These are phyloP conservation scores for Psilopsiagon aymara DNA, from an alignment of 2,113 vertebrate genomes.

Conservation along the genomic window DNA sequence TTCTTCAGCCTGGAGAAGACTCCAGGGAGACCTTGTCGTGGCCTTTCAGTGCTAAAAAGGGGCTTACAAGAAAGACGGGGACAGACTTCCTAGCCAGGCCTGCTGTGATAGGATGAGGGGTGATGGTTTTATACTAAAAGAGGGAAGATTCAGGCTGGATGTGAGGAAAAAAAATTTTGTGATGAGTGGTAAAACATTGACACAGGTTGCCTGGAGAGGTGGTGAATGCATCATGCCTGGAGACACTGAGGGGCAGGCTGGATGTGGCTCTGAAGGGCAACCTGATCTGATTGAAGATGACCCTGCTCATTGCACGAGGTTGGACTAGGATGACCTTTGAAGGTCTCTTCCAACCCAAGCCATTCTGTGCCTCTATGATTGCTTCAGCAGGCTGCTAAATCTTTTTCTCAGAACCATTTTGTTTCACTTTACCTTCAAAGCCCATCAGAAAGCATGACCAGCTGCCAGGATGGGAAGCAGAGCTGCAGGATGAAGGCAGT, in stretches of 20 bases:
- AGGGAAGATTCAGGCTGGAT: neutral
- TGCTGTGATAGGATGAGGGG: neutral
- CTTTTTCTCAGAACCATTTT: neutral
- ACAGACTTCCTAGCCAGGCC: neutral
- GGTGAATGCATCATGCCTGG: neutral
- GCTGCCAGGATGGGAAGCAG: neutral
- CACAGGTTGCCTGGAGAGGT: neutral
- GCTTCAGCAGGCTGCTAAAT: neutral
- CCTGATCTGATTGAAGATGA: neutral
- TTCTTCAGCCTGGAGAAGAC: neutral
- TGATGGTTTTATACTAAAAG: neutral
- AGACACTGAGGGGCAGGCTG: neutral
- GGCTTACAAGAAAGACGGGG: neutral
- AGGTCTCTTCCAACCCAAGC: neutral
- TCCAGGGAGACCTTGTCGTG: neutral
- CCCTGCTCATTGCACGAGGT: neutral
- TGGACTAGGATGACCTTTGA: neutral
- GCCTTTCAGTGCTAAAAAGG: neutral
- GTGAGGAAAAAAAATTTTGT: neutral
- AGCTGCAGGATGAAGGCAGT: neutral
- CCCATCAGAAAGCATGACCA: rapidly evolving
- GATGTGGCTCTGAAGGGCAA: neutral
- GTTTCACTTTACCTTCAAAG: neutral
- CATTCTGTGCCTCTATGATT: neutral
- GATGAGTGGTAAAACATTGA: neutral